phyloP scores from a whole-genome alignment of 2,797 vertebrate species.

The Sebastes cheni region DNA sequence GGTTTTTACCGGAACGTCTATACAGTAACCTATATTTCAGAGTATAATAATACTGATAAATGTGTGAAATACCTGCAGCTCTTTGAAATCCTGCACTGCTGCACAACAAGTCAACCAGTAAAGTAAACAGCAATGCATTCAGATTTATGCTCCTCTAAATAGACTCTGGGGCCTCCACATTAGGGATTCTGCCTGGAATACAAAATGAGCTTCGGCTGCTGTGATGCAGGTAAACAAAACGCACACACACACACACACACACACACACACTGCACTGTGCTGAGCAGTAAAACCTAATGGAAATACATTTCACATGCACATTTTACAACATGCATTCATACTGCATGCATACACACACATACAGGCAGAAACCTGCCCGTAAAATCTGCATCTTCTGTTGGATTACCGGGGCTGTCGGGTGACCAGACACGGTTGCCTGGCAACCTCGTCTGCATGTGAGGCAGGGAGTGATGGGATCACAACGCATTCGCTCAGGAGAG shows the following conservation, averaged over 20 bases:
- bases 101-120: not conserved
- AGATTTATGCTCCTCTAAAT: constrained; percentile 41
- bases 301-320: constrained; percentile 25
- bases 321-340: constrained; percentile 8
- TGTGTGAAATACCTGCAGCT: not conserved
- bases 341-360: constrained; percentile 11
- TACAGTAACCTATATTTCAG: too few species aligned
- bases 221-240: constrained; percentile 18
- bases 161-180: constrained; percentile 30
- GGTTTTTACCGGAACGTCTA: not conserved
- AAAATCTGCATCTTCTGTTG: constrained; percentile 38
- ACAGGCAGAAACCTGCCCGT: not conserved
- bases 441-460: constrained; percentile 49
- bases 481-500: constrained; percentile 9
- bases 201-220: constrained; percentile 28
- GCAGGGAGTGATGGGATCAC: constrained; percentile 34
- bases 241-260: not conserved
- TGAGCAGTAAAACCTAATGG: constrained; percentile 8
- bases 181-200: constrained; percentile 39
- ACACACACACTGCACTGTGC: not conserved
- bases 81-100: not conserved
- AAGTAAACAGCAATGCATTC: constrained; percentile 1
- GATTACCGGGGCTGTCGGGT: constrained; percentile 44
- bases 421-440: constrained; percentile 66
- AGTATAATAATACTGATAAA: not conserved